These are phyloP conservation scores for Zoanthus gigantus DNA, from an alignment of 92 coral and sea anemone genomes.

Conservation along the genomic window DNA sequence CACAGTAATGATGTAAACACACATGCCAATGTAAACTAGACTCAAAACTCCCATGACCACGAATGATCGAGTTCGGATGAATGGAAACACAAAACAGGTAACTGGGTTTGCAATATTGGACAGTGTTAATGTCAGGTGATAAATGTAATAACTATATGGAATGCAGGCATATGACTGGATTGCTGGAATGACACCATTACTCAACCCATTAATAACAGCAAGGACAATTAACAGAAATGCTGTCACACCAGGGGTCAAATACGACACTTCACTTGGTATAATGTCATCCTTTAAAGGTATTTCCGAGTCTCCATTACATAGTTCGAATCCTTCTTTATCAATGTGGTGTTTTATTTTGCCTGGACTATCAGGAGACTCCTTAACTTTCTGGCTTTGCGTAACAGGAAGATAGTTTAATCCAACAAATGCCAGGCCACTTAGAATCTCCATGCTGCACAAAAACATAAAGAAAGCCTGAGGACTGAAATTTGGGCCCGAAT, in stretches of 20 bases:
- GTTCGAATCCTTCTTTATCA: constrained; percentile 30
- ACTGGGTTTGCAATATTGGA: constrained; percentile 95
- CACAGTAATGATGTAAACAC: constrained; percentile 77
- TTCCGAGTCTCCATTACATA: background rate
- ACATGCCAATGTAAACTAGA: constrained; percentile 78
- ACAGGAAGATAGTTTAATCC: constrained; percentile 76
- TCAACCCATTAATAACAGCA: constrained; percentile 80
- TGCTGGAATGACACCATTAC: constrained; percentile 95
- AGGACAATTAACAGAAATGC: constrained; percentile 67
- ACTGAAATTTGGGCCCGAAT: constrained; percentile 82
- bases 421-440: constrained; percentile 75
- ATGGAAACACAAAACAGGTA: constrained; percentile 86
- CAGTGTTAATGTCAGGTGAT: constrained; percentile 87
- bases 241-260: constrained; percentile 38
- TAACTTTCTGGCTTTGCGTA: constrained; percentile 64
- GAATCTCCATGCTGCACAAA: constrained; percentile 78
- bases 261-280: constrained; percentile 4
- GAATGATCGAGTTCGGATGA: constrained; percentile 75
- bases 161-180: constrained; percentile 94
- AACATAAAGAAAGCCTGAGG: constrained; percentile 90
- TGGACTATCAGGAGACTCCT: constrained; percentile 25
- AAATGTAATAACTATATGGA: constrained; percentile 91
- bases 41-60: constrained; percentile 69
- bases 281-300: background rate
- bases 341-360: background rate